Evolutionary conservation across 64 coral and sea anemone genomes (phyloP).

Genomic region (Porites lutea): DNA sequence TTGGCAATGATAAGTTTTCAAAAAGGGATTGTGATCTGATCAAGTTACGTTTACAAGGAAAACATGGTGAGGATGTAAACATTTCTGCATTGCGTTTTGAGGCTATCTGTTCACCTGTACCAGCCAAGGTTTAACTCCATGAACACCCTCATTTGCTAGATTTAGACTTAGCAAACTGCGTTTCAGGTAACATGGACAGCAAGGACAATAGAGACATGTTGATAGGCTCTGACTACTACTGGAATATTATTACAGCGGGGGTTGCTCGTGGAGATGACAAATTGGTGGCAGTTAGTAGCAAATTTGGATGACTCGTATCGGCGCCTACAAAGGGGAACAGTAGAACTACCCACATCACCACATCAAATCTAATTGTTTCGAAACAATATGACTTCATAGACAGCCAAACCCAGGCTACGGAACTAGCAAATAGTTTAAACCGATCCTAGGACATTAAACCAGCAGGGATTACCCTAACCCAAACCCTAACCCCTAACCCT

Average conservation of each 20-base stretch:
- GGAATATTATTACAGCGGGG: not conserved
- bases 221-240: not conserved
- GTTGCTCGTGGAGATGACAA: not conserved
- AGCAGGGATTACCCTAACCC: too few species aligned
- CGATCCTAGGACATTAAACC: not conserved
- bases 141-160: not conserved
- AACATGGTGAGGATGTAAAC: constrained; percentile 1
- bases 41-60: not conserved
- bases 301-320: too few species aligned
- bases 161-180: not conserved
- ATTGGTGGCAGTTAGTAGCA: not conserved
- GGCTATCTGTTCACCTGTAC: constrained; percentile 21
- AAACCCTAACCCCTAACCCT: too few species aligned
- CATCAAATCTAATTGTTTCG: not conserved
- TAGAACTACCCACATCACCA: too few species aligned
- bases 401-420: not conserved
- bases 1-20: not conserved
- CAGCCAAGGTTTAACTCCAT: not conserved
- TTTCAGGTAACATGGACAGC: too few species aligned
- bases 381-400: not conserved
- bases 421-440: too few species aligned
- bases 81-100: constrained; percentile 3
- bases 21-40: constrained; percentile 20
- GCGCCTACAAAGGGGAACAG: not conserved
- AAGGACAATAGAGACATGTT: too few species aligned